Conservation (phyloP, 2,888 invertebrate genomes). For the Sthenelais limicola region DNA sequence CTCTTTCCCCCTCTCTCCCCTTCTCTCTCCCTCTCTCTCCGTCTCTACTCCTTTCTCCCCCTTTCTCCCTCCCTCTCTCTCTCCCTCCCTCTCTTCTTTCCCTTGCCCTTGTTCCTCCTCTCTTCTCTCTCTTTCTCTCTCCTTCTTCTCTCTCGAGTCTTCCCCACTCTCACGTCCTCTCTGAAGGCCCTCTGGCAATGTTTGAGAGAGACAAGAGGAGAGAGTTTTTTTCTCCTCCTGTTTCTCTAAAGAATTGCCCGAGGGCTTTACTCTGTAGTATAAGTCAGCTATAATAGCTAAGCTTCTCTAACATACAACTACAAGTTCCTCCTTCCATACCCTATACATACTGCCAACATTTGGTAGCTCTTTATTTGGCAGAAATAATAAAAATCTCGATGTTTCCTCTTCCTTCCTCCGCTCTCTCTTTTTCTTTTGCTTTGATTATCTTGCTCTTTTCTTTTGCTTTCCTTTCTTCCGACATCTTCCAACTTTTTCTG, state of each 20-base stretch:
- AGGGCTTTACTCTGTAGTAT: too few relatives aligned
- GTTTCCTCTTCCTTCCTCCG: too few relatives aligned
- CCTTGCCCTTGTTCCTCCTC: slow-evolving; percentile 1
- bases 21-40: not conserved
- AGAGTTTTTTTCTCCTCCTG: not conserved
- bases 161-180: not conserved
- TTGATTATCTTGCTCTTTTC: not conserved
- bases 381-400: not conserved
- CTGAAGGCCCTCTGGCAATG: not conserved
- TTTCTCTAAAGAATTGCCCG: not conserved
- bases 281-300: too few relatives aligned
- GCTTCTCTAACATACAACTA: too few relatives aligned
- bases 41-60: not conserved
- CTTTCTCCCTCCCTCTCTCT: not conserved
- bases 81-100: not conserved
- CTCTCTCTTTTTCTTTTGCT: not conserved
- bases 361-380: not conserved
- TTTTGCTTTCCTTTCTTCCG: not conserved
- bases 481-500: not conserved
- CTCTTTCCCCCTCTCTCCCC: not conserved
- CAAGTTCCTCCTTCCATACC: too few relatives aligned
- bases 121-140: not conserved
- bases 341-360: not conserved
- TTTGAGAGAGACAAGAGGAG: not conserved
- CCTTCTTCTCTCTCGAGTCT: not conserved